These are phyloP conservation scores for Calameuta pallipes DNA, from an alignment of 2,888 invertebrate species.

Conservation along the genomic window DNA sequence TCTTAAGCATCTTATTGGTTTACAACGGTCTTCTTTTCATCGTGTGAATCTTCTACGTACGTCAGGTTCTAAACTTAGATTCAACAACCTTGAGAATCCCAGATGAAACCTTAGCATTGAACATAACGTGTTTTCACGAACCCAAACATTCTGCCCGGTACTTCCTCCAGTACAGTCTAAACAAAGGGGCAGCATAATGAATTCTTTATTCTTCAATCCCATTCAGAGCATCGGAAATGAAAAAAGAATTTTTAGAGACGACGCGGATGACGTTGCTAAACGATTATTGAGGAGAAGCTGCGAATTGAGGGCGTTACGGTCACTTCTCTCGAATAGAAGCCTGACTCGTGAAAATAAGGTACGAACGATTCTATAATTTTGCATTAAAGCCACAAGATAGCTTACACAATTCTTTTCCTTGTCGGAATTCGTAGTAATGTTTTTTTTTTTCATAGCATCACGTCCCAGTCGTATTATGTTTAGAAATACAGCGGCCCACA, in stretches of 20 bases:
- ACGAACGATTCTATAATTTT: neutral
- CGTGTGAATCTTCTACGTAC: constrained; percentile 1
- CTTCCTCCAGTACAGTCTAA: neutral
- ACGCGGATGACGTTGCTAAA: neutral
- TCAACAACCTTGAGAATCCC: constrained; percentile 24
- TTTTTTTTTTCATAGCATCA: neutral
- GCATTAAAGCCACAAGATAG: neutral
- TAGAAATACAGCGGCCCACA: neutral
- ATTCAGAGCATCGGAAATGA: neutral
- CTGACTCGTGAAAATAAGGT: neutral
- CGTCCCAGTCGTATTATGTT: neutral
- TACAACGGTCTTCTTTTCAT: neutral
- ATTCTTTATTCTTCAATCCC: neutral
- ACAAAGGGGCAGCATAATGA: neutral
- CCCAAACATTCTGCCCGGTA: neutral
- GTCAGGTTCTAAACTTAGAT: constrained; percentile 31
- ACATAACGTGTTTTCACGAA: constrained; percentile 15
- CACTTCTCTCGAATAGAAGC: neutral
- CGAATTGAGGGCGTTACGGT: neutral
- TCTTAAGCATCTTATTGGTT: neutral
- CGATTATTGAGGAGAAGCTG: neutral
- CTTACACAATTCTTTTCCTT: neutral
- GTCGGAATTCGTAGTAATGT: neutral
- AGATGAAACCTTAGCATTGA: constrained; percentile 14
- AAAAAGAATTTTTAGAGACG: neutral